Conservation (phyloP, 2,113 vertebrate species). For the Megaptera novaeangliae region DNA sequence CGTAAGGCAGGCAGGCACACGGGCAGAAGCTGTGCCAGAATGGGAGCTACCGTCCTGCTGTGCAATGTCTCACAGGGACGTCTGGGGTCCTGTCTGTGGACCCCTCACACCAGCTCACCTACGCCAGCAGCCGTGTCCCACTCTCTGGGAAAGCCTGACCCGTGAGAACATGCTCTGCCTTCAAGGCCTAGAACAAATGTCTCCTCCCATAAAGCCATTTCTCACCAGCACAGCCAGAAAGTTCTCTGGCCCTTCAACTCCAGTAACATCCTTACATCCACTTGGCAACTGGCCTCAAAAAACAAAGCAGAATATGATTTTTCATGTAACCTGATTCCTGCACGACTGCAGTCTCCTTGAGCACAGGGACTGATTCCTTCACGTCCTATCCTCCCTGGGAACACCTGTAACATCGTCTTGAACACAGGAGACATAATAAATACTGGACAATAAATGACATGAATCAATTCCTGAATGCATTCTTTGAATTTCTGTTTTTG, state of each 20-base stretch:
- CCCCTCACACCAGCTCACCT: rapidly evolving
- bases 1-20: background rate
- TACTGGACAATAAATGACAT: rapidly evolving
- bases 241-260: background rate
- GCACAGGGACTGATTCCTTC: background rate
- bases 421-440: background rate
- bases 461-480: background rate
- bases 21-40: rapidly evolving
- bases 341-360: background rate
- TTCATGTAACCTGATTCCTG: background rate
- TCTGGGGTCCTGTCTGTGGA: background rate
- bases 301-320: background rate
- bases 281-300: background rate
- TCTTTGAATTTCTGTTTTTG: background rate
- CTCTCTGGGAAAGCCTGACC: background rate
- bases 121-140: too few relatives aligned
- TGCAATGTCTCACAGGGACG: rapidly evolving
- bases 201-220: background rate
- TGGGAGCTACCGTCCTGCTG: rapidly evolving
- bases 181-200: background rate
- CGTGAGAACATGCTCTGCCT: background rate
- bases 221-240: background rate
- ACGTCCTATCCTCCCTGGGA: background rate
- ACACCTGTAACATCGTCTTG: rapidly evolving
- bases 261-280: background rate